Evolutionary conservation across 2,797 vertebrate species (phyloP).

Genomic region (Lemur catta): DNA sequence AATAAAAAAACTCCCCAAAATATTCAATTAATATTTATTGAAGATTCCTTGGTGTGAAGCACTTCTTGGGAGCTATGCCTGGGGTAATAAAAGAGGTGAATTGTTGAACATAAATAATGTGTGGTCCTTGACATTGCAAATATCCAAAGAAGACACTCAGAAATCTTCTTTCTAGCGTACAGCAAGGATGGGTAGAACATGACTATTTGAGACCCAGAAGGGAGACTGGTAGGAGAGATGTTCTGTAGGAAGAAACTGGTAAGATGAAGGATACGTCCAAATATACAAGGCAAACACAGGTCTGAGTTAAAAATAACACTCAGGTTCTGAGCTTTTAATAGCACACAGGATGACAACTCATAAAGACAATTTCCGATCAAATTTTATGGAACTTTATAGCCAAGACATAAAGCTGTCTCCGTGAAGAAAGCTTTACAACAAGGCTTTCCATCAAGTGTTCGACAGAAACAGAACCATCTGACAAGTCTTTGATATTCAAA

Average conservation of each 20-base stretch:
- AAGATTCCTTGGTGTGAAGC: neutral
- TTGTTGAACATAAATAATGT: neutral
- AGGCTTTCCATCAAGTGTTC: constrained; percentile 26
- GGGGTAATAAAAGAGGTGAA: neutral
- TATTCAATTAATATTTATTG: neutral
- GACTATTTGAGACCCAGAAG: neutral
- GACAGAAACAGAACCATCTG: constrained; percentile 33
- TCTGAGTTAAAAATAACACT: neutral
- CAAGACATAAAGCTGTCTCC: constrained; percentile 43
- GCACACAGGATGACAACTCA: neutral
- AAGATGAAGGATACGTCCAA: neutral
- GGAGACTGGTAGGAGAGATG: neutral
- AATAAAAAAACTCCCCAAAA: neutral
- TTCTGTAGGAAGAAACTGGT: neutral
- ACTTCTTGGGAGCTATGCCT: neutral
- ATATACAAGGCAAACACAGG: neutral
- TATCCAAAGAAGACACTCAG: neutral
- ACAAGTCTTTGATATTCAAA: constrained; percentile 21
- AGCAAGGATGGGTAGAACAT: rapidly evolving
- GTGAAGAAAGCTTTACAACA: constrained; percentile 18
- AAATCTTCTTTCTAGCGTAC: neutral
- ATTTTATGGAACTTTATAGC: constrained; percentile 46
- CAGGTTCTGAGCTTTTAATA: neutral
- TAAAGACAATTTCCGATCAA: constrained; percentile 19
- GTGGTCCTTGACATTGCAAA: neutral